phyloP scores from a whole-genome alignment of 2,888 invertebrate genomes.

The Cancer borealis region DNA sequence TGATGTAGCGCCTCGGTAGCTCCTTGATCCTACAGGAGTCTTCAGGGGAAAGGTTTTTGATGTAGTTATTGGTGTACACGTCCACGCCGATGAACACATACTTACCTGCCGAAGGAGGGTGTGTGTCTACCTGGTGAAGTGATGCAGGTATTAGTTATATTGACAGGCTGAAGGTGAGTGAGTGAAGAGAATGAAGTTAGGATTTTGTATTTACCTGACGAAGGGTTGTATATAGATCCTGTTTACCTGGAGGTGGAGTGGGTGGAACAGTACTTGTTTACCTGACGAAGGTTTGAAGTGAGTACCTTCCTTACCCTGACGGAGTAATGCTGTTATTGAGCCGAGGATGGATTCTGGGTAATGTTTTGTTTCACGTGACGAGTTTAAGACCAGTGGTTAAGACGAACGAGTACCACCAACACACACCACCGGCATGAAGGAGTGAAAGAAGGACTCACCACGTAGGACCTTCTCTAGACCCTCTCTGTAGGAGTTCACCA shows the following conservation, averaged over 20 bases:
- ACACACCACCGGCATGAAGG: neutral
- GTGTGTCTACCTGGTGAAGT: too few relatives aligned
- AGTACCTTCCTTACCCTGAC: too few relatives aligned
- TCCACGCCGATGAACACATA: slow-evolving; percentile 77
- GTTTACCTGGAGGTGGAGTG: too few relatives aligned
- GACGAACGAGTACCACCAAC: neutral
- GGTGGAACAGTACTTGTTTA: neutral
- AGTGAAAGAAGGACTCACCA: slow-evolving; percentile 52
- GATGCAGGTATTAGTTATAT: too few relatives aligned
- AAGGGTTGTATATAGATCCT: too few relatives aligned
- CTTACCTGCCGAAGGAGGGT: slow-evolving; percentile 55
- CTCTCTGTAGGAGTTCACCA: slow-evolving; percentile 69
- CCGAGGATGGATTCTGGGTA: too few relatives aligned
- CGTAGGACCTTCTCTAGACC: slow-evolving; percentile 66
- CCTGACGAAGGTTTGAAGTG: neutral
- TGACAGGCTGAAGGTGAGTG: too few relatives aligned
- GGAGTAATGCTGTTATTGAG: too few relatives aligned
- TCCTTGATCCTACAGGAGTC: slow-evolving; percentile 70
- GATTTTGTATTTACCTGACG: too few relatives aligned
- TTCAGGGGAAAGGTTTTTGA: slow-evolving; percentile 56
- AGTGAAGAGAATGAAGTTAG: too few relatives aligned
- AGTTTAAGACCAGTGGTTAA: neutral
- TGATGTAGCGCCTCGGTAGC: slow-evolving; percentile 68
- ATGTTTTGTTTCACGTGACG: too few relatives aligned
- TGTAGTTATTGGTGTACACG: slow-evolving; percentile 72